phyloP scores from a whole-genome alignment of 2,797 vertebrate genomes.

The Centroberyx gerrardi region DNA sequence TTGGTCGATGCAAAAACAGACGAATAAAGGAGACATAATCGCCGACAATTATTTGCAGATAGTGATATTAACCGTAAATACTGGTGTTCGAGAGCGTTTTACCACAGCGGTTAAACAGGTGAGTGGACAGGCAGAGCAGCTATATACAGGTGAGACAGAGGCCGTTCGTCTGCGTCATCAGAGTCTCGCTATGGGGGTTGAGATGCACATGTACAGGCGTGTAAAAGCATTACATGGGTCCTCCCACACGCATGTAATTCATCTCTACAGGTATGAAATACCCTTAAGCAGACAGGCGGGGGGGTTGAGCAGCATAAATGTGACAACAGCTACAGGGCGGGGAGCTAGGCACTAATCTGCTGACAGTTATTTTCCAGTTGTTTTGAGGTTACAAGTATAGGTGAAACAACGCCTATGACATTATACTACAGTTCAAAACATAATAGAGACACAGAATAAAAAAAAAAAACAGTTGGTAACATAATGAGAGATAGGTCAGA shows the following conservation, averaged over 20 bases:
- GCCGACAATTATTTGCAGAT: not conserved
- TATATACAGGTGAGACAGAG: not conserved
- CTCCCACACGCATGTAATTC: not conserved
- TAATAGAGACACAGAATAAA: constrained; percentile 15
- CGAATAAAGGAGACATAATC: constrained; percentile 10
- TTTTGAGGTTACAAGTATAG: not conserved
- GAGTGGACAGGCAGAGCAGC: not conserved
- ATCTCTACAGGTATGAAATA: not conserved
- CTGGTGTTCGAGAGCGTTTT: not conserved
- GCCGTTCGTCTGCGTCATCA: constrained; percentile 37
- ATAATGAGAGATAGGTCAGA: not conserved
- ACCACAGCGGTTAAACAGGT: not conserved
- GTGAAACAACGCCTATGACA: not conserved
- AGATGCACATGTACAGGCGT: not conserved
- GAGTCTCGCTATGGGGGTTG: constrained; percentile 17
- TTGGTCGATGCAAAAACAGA: not conserved
- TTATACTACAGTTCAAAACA: constrained; percentile 33
- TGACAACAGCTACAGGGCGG: constrained; percentile 1
- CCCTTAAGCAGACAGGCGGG: constrained; percentile 41
- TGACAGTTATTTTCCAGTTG: constrained; percentile 16
- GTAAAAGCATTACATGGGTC: not conserved
- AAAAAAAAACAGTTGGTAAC: not conserved
- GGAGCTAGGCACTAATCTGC: not conserved
- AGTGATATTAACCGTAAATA: constrained; percentile 14
- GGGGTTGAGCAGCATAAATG: not conserved